These are phyloP conservation scores for Australoheros facetus DNA, from an alignment of 2,797 vertebrate genomes.

Conservation along the genomic window DNA sequence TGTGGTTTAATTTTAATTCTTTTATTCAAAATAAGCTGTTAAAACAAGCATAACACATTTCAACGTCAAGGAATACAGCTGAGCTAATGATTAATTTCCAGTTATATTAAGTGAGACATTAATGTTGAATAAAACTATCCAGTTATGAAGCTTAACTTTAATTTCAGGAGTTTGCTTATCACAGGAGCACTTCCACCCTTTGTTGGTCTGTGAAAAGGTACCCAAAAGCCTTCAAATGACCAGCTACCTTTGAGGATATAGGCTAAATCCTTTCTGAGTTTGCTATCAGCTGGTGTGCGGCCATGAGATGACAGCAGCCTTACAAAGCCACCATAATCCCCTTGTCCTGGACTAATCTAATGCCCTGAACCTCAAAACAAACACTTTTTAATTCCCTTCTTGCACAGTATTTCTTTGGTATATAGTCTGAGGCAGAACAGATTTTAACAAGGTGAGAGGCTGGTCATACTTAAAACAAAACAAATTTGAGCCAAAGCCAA, in stretches of 20 bases:
- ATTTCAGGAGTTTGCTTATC: no score
- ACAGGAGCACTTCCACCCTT: no score
- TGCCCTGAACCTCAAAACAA: slow-evolving; percentile 63
- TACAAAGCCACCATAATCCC: slow-evolving; percentile 72
- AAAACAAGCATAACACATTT: no score
- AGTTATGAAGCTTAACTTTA: no score
- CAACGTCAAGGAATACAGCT: no score
- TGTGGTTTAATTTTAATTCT: no score
- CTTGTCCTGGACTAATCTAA: slow-evolving; percentile 71
- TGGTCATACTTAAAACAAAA: not conserved
- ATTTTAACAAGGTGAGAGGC: slow-evolving; percentile 12
- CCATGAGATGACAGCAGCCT: slow-evolving; percentile 62
- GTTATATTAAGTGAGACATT: no score
- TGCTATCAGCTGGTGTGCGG: slow-evolving; percentile 59
- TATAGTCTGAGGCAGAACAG: not conserved
- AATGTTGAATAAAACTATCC: no score
- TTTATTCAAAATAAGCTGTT: no score
- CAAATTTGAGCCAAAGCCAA: not conserved
- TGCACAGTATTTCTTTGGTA: slow-evolving; percentile 36
- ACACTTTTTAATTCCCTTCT: slow-evolving; percentile 52
- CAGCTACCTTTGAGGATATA: slow-evolving; percentile 44
- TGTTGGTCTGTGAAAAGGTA: slow-evolving; percentile 18
- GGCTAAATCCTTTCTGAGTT: slow-evolving; percentile 61
- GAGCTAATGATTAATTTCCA: no score
- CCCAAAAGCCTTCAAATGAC: slow-evolving; percentile 38